Conservation (phyloP, 1,140 invertebrate species). For the Scylla paramamosain region DNA sequence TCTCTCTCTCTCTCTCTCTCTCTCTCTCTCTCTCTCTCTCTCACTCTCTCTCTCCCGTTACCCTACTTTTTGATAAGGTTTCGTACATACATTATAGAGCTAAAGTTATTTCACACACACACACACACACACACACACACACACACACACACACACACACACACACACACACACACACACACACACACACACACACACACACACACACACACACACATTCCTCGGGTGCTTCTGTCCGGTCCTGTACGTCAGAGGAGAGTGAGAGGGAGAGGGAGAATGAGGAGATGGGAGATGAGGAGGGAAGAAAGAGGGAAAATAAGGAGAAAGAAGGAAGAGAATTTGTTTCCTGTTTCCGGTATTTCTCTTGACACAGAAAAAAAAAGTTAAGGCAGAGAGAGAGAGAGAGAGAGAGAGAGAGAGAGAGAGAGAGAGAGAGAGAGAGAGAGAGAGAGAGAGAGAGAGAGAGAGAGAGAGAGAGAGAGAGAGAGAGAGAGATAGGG, state of each 20-base stretch:
- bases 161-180: too few species aligned
- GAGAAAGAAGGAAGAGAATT: neutral
- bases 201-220: slow-evolving; percentile 32
- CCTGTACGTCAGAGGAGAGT: neutral
- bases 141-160: neutral
- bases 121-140: too few species aligned
- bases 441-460: neutral
- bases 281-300: neutral
- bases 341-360: too few species aligned
- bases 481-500: neutral
- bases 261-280: too few species aligned
- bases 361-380: neutral
- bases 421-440: too few species aligned
- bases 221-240: neutral
- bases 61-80: too few species aligned
- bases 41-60: too few species aligned
- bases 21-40: too few species aligned
- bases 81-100: too few species aligned
- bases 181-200: neutral
- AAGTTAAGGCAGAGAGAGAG: neutral
- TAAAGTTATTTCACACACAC: too few species aligned
- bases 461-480: neutral
- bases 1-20: too few species aligned
- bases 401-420: neutral
- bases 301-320: neutral